A percentile compares a stretch with the other conserved stretches of the same genome.
Evolutionary conservation across 2,113 vertebrate genomes (phyloP).

Genomic region (Dolichallabes microphthalmus): DNA sequence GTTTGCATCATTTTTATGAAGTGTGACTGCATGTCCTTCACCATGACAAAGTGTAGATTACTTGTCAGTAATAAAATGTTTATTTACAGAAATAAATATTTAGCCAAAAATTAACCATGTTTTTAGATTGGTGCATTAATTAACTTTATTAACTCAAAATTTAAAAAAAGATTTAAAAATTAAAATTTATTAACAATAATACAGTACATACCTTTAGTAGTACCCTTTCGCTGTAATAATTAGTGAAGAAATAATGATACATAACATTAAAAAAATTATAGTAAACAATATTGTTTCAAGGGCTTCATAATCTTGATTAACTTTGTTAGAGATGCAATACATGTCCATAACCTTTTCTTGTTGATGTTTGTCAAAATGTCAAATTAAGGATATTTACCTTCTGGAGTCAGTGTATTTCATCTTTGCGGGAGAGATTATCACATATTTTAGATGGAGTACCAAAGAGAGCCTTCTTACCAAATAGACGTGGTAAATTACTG

Average conservation of each 20-base stretch:
- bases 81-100: not conserved
- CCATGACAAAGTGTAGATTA: constrained; percentile 14
- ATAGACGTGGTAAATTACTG: too few species aligned
- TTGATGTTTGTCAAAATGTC: not conserved
- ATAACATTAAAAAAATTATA: too few species aligned
- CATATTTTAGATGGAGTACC: too few species aligned
- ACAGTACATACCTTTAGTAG: too few species aligned
- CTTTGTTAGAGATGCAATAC: too few species aligned
- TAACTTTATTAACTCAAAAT: not conserved
- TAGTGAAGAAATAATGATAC: too few species aligned
- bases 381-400: not conserved
- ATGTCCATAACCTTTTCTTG: not conserved
- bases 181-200: too few species aligned
- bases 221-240: too few species aligned
- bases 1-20: not conserved
- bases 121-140: not conserved
- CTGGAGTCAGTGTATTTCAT: not conserved
- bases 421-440: too few species aligned
- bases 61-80: constrained; percentile 42
- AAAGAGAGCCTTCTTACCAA: too few species aligned
- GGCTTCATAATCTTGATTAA: too few species aligned
- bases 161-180: not conserved
- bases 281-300: too few species aligned
- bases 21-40: constrained; percentile 22
- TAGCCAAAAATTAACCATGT: not conserved